Evolutionary conservation across 1,140 invertebrate species (phyloP), one percentile per base, ranked within the genome.

Genomic region (Portunus trituberculatus): DNA sequence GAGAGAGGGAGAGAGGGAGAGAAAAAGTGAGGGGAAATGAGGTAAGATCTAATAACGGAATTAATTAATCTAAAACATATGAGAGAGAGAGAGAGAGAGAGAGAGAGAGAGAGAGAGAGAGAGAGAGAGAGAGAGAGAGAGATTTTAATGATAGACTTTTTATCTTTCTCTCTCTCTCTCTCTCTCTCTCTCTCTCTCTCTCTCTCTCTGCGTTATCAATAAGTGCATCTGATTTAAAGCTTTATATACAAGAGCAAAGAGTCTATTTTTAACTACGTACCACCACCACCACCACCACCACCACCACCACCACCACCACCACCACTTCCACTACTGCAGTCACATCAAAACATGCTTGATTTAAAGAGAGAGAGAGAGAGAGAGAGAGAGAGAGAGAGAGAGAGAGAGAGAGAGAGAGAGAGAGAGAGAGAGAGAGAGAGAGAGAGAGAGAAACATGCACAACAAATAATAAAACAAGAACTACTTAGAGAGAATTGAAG

Each of bases 241-340:
- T 39, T 39, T 39, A 39, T 39, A 39, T 39, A 39, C 39, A 39
- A 39, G 39, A 39, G 39, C 39, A 39, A 39, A 39, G 39, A 39
- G 39, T 39, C 39, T 39, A 39, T 39, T 39, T 59, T 59, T 52
- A 91, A 82, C 59, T 92, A 92, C 76, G 31, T 92, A 84, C 83
- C 83, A 84, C 0, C n/a, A 84, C 20, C 83, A 84, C 83, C 83
- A 84, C n/a, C 20, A 84, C n/a, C 83, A 84, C 0, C n/a, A 84
- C 20, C 83, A 84, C 83, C 83, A 84, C n/a, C 20, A 84, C 83
- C 83, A 84, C 0, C n/a, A 84, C 20, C 83, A 84, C 83, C 83
- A 84, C n/a, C 20, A 84, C n/a, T 31, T 31, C 82, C 82, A 84
- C 6, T 25, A 4, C 25, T 25, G 45, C 14, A 48, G 32, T 14